phyloP scores from a whole-genome alignment of 2,113 vertebrate genomes.

The Tragelaphus scriptus region DNA sequence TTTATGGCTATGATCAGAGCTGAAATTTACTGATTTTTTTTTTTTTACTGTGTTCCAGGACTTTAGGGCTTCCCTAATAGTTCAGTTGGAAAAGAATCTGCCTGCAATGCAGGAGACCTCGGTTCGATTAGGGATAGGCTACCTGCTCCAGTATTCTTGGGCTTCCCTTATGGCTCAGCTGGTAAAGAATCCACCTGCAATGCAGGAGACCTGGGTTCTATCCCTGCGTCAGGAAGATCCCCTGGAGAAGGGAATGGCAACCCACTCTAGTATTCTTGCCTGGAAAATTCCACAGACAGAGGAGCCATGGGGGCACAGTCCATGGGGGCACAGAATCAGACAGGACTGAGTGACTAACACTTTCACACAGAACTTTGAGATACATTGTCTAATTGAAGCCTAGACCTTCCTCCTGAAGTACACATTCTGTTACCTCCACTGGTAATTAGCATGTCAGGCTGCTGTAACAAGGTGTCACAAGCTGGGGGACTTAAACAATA shows the following conservation, averaged over 20 bases:
- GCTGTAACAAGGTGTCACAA: not conserved
- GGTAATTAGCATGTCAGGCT: not conserved
- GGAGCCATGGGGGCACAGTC: not conserved
- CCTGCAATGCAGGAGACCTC: not conserved
- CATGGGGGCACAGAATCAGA: not conserved
- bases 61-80: not conserved
- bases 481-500: not conserved
- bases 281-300: not conserved
- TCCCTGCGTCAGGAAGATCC: not conserved
- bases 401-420: not conserved
- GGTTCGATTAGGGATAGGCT: not conserved
- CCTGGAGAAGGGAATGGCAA: not conserved
- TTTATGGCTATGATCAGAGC: not conserved
- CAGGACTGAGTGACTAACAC: fast-evolving
- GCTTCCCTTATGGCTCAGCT: not conserved
- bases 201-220: not conserved
- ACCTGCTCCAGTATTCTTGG: not conserved
- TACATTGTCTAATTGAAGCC: not conserved
- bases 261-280: not conserved
- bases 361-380: not conserved
- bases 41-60: not conserved
- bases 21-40: not conserved
- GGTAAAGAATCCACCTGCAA: not conserved
- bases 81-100: not conserved
- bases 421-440: not conserved